phyloP scores from a whole-genome alignment of 2,113 vertebrate genomes.

The Rana temporaria region DNA sequence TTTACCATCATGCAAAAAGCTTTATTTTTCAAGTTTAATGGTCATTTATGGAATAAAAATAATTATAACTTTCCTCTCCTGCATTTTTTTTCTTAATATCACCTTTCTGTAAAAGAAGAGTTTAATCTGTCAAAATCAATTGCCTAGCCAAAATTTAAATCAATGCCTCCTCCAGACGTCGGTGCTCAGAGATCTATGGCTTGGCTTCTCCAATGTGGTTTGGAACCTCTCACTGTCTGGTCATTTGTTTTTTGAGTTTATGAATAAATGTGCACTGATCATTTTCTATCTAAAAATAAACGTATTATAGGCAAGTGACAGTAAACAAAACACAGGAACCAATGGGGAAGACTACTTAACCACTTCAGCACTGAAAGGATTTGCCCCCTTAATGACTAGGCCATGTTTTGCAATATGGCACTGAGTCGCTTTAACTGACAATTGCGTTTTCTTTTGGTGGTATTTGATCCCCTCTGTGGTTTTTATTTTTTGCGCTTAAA shows the following conservation, averaged over 20 bases:
- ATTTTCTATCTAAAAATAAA: not conserved
- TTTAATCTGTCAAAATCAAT: not conserved
- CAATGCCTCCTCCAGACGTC: not conserved
- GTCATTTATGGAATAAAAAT: not conserved
- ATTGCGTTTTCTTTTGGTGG: too few species aligned
- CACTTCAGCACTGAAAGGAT: too few species aligned
- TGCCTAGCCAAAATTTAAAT: conserved; percentile 1
- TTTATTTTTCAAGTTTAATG: not conserved
- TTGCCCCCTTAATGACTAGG: too few species aligned
- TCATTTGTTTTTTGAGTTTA: conserved; percentile 32
- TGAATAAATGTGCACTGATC: conserved; percentile 2
- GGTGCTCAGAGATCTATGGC: conserved; percentile 1
- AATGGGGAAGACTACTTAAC: too few species aligned
- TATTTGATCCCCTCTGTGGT: too few species aligned
- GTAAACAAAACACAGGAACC: not conserved
- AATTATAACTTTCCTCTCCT: not conserved
- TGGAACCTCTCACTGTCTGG: conserved; percentile 7
- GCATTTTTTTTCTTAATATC: not conserved
- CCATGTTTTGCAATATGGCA: too few species aligned
- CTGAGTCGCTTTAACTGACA: too few species aligned
- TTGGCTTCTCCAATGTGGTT: conserved; percentile 9
- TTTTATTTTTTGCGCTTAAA: too few species aligned
- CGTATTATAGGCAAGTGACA: too few species aligned
- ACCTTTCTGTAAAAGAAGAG: not conserved
- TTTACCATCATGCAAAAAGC: not conserved